Percentiles rank a stretch among this genome's conserved stretches.
Evolutionary conservation across 2,113 vertebrate species (phyloP).

Genomic region (Hydrochoerus hydrochaeris): DNA sequence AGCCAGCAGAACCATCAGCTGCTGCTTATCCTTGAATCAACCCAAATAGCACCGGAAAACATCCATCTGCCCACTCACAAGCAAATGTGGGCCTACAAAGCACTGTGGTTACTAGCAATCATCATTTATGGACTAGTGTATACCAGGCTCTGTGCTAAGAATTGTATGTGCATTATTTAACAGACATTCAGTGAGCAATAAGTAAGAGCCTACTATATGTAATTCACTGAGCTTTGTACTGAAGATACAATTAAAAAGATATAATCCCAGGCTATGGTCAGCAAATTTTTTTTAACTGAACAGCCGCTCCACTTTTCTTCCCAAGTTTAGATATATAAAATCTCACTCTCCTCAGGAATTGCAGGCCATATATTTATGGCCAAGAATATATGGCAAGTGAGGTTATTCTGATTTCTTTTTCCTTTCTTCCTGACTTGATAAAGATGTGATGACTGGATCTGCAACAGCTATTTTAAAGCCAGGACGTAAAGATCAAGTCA

Average conservation of each 20-base stretch:
- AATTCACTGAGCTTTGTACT: neutral
- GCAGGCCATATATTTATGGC: neutral
- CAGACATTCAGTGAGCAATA: neutral
- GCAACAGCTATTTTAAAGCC: neutral
- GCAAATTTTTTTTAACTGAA: neutral
- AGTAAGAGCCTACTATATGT: neutral
- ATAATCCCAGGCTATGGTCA: neutral
- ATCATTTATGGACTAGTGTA: neutral
- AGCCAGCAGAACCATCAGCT: conserved; percentile 22
- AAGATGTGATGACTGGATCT: neutral
- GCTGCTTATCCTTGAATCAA: conserved; percentile 38
- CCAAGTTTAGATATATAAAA: neutral
- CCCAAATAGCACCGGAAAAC: neutral
- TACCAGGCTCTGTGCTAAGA: neutral
- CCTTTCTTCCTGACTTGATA: conserved; percentile 13
- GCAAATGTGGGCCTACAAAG: neutral
- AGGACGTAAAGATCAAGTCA: neutral
- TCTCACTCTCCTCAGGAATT: neutral
- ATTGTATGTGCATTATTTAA: neutral
- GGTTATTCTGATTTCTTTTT: neutral
- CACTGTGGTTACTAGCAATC: neutral
- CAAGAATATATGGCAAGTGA: neutral
- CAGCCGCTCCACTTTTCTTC: neutral
- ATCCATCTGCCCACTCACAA: neutral
- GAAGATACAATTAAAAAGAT: neutral